A percentile compares a stretch with the other conserved stretches of the same genome.
phyloP scores from a whole-genome alignment of 1,140 invertebrate species.

The Vanessa atalanta region DNA sequence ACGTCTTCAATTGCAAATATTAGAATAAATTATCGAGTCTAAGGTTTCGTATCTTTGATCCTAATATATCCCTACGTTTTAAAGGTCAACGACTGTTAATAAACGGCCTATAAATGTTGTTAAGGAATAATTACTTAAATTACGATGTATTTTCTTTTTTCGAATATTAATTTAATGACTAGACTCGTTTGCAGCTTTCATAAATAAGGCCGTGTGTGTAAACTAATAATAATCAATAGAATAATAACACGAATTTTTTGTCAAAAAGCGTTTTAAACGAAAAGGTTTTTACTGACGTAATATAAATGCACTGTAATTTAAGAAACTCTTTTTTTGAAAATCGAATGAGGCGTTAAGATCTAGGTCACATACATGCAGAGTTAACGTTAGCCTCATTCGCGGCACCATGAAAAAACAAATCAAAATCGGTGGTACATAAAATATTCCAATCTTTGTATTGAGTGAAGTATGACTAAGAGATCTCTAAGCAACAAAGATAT shows the following conservation, averaged over 20 bases:
- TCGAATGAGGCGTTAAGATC: neutral
- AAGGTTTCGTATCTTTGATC: neutral
- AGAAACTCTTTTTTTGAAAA: neutral
- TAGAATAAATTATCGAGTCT: conserved; percentile 19
- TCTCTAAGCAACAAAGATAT: neutral
- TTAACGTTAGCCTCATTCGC: neutral
- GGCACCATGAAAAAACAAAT: neutral
- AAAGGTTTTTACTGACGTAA: no score
- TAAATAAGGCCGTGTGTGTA: no score
- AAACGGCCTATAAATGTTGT: neutral
- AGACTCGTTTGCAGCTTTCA: no score
- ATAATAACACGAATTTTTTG: no score
- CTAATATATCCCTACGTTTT: neutral
- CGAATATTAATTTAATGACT: no score
- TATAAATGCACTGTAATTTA: no score
- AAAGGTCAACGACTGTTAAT: neutral
- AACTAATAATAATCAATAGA: no score
- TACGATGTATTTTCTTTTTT: no score
- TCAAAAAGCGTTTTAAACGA: no score
- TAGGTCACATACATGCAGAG: neutral
- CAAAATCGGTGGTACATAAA: neutral
- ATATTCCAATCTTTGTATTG: neutral
- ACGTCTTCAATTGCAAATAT: conserved; percentile 10
- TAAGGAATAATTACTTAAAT: no score
- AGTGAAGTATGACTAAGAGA: neutral